Evolutionary conservation across 2,113 vertebrate species (phyloP), one percentile per base, ranked within the genome.

Genomic region (Erythrocebus patas): DNA sequence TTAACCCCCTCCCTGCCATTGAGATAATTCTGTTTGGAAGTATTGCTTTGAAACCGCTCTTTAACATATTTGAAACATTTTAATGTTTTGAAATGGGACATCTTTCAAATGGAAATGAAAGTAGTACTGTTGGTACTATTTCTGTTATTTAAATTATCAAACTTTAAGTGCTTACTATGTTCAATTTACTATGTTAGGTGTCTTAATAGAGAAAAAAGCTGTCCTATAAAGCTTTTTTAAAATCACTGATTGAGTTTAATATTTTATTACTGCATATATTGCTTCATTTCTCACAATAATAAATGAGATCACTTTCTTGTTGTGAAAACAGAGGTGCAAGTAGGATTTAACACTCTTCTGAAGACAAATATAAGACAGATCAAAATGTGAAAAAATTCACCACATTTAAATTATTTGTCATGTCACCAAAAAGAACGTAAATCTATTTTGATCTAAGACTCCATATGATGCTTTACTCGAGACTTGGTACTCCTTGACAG

Each of bases 231-330:
- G 5, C 22, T 80, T 78, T 97, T 86, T 85, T 64, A 32, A 64
- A 64, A 87, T 93, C 43, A 73, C 55, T 94, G 38, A 61, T 75
- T 38, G 11, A 80, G n/a, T 93, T 95, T 96, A 93, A 64, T 89
- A 81, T 96, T 97, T 95, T 95, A 93, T 83, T 93, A 80, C 89
- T 96, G 45, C 22, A 25, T 93, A 85, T 59, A 75, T 81, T 94
- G 27, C 66, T 91, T 40, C 18, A 82, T 93, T 95, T 97, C 40
- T 92, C 83, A 97, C 5, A 87, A 86, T 27, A 97, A 72, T 97
- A 82, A 96, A 68, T 96, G 61, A 97, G 90, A 76, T 96, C 61
- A 92, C 25, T 79, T 96, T 91, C 95, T 97, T 97, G 61, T 96
- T 96, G 92, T 79, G 83, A 87, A 96, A 95, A 93, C 59, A 89